These are phyloP conservation scores for Cyclina sinensis DNA, from an alignment of 1,140 invertebrate species.

Conservation along the genomic window DNA sequence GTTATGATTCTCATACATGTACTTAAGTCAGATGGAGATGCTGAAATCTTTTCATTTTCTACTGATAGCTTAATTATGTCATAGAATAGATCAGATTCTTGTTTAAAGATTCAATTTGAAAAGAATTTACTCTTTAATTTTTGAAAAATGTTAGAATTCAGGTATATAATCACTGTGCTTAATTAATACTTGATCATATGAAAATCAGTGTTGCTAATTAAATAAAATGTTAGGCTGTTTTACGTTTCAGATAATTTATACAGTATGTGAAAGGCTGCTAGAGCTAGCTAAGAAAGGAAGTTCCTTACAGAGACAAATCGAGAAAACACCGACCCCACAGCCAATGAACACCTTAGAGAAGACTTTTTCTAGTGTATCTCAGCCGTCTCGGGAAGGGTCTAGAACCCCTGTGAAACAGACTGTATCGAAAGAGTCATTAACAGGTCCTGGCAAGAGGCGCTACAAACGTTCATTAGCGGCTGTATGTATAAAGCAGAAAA, in stretches of 20 bases:
- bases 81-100: too few relatives aligned
- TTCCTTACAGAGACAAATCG: conserved; percentile 62
- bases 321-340: neutral
- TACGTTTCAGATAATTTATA: conserved; percentile 91
- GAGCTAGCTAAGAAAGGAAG: conserved; percentile 80
- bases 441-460: conserved; percentile 11
- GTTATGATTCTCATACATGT: too few relatives aligned
- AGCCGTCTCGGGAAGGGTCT: neutral
- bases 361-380: conserved; percentile 18
- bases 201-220: too few relatives aligned
- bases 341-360: neutral
- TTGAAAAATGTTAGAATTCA: too few relatives aligned
- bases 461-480: neutral
- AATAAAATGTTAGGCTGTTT: too few relatives aligned
- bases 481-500: conserved; percentile 3
- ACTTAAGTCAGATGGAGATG: too few relatives aligned
- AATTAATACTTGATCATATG: too few relatives aligned
- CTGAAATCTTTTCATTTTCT: too few relatives aligned
- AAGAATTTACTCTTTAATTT: too few relatives aligned
- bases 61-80: too few relatives aligned
- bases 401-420: conserved; percentile 33
- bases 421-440: conserved; percentile 30
- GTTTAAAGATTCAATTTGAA: too few relatives aligned
- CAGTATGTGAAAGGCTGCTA: conserved; percentile 92
- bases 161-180: too few relatives aligned